Evolutionary conservation across 2,797 vertebrate genomes (phyloP).

Genomic region (Phrynocephalus forsythii): DNA sequence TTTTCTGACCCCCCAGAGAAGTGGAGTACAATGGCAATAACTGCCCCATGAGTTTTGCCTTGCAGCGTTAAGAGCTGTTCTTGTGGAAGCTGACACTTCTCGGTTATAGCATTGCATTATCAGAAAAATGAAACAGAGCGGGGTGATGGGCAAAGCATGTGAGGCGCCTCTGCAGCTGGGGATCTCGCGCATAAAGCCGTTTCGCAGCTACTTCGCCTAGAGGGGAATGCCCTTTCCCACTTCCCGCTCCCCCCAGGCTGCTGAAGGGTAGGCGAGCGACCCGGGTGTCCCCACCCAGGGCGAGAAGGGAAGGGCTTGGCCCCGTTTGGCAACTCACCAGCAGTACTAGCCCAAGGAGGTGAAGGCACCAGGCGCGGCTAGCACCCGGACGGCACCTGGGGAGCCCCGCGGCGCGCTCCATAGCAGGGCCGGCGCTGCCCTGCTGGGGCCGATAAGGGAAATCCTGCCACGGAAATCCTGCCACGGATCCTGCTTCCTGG

Average conservation of each 20-base stretch:
- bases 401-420: constrained; percentile 5
- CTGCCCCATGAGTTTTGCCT: neutral
- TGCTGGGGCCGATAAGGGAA: neutral
- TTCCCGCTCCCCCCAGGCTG: neutral
- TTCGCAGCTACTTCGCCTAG: too few relatives aligned
- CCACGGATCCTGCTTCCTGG: constrained; percentile 64
- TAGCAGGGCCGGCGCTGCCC: neutral
- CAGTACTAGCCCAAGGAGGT: constrained; percentile 47
- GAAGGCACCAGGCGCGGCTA: neutral
- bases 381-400: neutral
- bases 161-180: too few relatives aligned
- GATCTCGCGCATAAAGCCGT: too few relatives aligned
- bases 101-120: neutral
- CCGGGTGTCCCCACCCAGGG: neutral
- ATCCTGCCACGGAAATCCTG: constrained; percentile 1
- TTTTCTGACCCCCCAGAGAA: neutral
- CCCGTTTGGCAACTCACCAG: constrained; percentile 57
- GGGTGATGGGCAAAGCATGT: too few relatives aligned
- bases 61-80: neutral
- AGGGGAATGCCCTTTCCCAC: too few relatives aligned
- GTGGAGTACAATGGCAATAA: neutral
- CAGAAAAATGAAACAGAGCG: neutral
- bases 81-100: neutral
- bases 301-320: neutral
- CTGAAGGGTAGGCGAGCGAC: neutral